These are phyloP conservation scores for Sarcophilus harrisii DNA, from an alignment of 2,797 vertebrate species.

Conservation along the genomic window DNA sequence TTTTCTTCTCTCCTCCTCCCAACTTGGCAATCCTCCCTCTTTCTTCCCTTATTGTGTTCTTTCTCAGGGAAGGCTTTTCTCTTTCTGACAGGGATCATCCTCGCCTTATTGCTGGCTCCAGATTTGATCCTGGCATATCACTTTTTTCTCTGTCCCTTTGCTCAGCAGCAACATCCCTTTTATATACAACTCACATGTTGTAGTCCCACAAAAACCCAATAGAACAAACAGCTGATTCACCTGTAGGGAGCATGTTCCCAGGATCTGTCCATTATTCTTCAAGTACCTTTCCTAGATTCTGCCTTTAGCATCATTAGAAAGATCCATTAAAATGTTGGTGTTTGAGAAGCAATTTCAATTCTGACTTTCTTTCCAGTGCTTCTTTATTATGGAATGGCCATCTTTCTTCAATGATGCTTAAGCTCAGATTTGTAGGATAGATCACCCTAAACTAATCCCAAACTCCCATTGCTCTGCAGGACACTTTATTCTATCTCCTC, in stretches of 20 bases:
- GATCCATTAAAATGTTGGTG: too few relatives aligned
- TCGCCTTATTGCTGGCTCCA: too few relatives aligned
- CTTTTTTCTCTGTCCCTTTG: too few relatives aligned
- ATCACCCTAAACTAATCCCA: not conserved
- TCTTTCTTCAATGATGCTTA: not conserved
- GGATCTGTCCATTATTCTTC: not conserved
- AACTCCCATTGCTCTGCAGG: not conserved
- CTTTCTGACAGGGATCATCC: too few relatives aligned
- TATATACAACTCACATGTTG: not conserved
- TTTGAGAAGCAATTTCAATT: not conserved
- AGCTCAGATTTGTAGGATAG: not conserved
- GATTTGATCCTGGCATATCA: too few relatives aligned
- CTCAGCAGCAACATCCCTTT: too few relatives aligned
- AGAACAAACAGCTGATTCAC: not conserved
- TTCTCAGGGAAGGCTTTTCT: too few relatives aligned
- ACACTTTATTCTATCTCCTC: not conserved
- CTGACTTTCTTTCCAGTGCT: not conserved
- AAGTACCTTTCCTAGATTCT: not conserved
- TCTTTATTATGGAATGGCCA: not conserved
- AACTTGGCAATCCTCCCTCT: too few relatives aligned
- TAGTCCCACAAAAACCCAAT: not conserved
- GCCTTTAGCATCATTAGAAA: too few relatives aligned
- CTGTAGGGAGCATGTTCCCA: not conserved
- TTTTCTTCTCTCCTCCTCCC: too few relatives aligned
- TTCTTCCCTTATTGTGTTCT: too few relatives aligned